Conservation (phyloP, 2,888 invertebrate species). For the Clostera curtula region DNA sequence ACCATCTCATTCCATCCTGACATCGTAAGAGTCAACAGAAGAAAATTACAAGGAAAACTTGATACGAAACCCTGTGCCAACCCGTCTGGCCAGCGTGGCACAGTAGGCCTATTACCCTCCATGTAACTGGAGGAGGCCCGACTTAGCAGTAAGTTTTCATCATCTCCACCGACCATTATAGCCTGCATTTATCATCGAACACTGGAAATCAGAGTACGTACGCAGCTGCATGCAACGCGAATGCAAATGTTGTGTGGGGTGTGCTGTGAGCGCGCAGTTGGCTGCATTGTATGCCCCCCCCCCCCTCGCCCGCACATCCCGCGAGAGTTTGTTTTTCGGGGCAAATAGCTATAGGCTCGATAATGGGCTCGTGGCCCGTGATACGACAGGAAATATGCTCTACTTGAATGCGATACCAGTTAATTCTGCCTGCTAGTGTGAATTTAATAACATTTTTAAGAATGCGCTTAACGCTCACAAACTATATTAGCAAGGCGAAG, state of each 20-base stretch:
- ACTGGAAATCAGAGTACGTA: slow-evolving; percentile 50
- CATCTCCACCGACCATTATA: slow-evolving; percentile 18
- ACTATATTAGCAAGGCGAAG: too few relatives aligned
- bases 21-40: too few relatives aligned
- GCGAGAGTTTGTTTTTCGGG: slow-evolving; percentile 76
- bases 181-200: slow-evolving; percentile 7
- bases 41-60: too few relatives aligned
- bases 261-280: slow-evolving; percentile 67
- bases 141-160: background rate
- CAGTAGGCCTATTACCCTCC: too few relatives aligned
- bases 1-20: too few relatives aligned
- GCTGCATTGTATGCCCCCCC: slow-evolving; percentile 59
- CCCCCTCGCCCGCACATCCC: slow-evolving; percentile 50
- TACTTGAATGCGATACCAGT: slow-evolving; percentile 21
- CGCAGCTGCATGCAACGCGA: slow-evolving; percentile 47
- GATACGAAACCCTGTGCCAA: too few relatives aligned
- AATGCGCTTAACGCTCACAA: too few relatives aligned
- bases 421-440: too few relatives aligned
- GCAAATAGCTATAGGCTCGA: slow-evolving; percentile 76
- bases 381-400: slow-evolving; percentile 33
- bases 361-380: slow-evolving; percentile 68
- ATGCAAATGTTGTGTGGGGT: slow-evolving; percentile 62
- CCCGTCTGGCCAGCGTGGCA: too few relatives aligned
- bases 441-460: too few relatives aligned
- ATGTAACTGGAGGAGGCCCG: background rate